Conservation (phyloP, 2,113 vertebrate genomes). For the Lutjanus erythropterus region DNA sequence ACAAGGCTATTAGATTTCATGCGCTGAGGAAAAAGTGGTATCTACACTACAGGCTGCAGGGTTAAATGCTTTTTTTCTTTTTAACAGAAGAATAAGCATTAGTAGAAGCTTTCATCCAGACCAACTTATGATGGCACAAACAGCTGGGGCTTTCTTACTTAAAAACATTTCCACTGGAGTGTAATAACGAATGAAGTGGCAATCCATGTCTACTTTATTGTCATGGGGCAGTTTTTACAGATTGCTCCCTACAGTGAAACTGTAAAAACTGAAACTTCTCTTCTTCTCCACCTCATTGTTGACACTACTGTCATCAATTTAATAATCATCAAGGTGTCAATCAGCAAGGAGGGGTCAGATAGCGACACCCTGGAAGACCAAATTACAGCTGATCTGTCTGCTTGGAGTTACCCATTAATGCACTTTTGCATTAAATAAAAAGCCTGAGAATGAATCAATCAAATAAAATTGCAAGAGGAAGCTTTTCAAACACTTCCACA, state of each 20-base stretch:
- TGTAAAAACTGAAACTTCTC: neutral
- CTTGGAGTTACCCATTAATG: neutral
- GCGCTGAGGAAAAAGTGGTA: slow-evolving; percentile 52
- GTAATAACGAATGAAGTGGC: neutral
- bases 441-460: neutral
- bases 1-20: slow-evolving; percentile 73
- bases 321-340: neutral
- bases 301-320: neutral
- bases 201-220: neutral
- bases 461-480: neutral
- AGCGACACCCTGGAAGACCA: neutral
- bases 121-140: slow-evolving; percentile 8
- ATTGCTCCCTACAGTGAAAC: neutral
- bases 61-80: slow-evolving; percentile 26
- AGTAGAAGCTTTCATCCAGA: slow-evolving; percentile 1
- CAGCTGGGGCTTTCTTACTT: neutral
- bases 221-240: neutral
- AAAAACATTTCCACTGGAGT: neutral
- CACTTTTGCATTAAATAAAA: neutral
- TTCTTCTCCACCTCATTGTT: neutral
- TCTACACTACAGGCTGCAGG: slow-evolving; percentile 46
- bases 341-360: neutral
- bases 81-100: slow-evolving; percentile 37
- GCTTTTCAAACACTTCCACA: no score
- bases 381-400: neutral